Conservation (phyloP, 2,797 vertebrate genomes). For the Phylloscopus collybita region DNA sequence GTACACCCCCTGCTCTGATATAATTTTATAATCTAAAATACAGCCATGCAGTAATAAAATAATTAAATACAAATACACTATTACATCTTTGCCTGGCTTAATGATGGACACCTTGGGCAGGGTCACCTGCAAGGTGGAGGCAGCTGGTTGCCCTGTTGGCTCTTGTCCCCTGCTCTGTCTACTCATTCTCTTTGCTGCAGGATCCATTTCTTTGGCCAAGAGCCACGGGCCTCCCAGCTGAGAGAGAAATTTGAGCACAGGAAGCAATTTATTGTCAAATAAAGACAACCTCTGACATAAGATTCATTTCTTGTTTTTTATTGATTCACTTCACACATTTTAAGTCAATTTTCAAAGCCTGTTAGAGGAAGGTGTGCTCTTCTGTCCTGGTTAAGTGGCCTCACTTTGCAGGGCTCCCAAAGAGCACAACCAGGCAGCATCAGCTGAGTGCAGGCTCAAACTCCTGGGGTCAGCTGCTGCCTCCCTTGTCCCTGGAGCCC, state of each 20-base stretch:
- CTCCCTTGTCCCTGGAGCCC: background rate
- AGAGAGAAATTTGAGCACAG: background rate
- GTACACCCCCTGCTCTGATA: slow-evolving; percentile 5
- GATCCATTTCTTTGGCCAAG: background rate
- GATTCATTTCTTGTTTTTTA: slow-evolving; percentile 63
- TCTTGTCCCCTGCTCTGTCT: background rate
- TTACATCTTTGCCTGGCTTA: background rate
- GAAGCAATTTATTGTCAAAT: slow-evolving; percentile 22
- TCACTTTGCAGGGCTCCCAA: background rate
- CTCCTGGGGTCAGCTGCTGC: background rate
- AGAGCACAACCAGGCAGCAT: background rate
- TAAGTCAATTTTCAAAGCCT: slow-evolving; percentile 50
- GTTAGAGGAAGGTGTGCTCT: slow-evolving; percentile 15
- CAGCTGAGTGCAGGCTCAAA: background rate
- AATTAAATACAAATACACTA: background rate
- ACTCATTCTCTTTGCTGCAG: background rate
- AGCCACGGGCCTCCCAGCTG: background rate
- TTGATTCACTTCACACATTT: slow-evolving; percentile 19
- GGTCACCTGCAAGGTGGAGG: background rate
- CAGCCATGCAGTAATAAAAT: background rate
- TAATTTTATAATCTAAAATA: slow-evolving; percentile 23
- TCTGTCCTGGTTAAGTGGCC: slow-evolving; percentile 10
- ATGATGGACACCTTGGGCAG: background rate
- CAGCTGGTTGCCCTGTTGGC: background rate
- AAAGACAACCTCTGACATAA: slow-evolving; percentile 14